Percentiles rank a stretch among this genome's conserved stretches.
phyloP scores from a whole-genome alignment of 2,888 invertebrate genomes.

The Schizotus pectinicornis region DNA sequence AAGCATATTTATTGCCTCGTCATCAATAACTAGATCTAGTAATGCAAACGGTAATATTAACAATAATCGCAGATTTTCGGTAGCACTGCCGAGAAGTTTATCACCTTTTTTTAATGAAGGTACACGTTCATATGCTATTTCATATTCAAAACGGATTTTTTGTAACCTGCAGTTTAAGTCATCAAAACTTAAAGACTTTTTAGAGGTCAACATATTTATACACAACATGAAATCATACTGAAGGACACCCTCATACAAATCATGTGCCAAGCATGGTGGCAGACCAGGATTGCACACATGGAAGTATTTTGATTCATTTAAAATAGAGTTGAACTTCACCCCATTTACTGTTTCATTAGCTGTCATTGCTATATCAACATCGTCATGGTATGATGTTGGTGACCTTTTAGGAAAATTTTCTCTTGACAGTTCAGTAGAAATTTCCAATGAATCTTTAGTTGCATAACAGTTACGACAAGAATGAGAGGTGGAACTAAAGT shows the following conservation, averaged over 20 bases:
- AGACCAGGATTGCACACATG: slow-evolving; percentile 33
- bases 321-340: slow-evolving; percentile 25
- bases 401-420: not conserved
- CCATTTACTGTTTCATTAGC: slow-evolving; percentile 12
- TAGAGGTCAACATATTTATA: slow-evolving; percentile 26
- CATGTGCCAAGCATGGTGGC: slow-evolving; percentile 34
- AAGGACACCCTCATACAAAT: slow-evolving; percentile 34
- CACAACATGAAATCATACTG: slow-evolving; percentile 32
- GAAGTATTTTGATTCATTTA: slow-evolving; percentile 31
- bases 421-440: too few species aligned
- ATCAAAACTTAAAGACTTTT: slow-evolving; percentile 15
- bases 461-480: too few species aligned
- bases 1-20: too few species aligned
- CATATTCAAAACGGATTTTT: not conserved
- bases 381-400: not conserved
- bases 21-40: too few species aligned
- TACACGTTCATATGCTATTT: not conserved
- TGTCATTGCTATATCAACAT: not conserved
- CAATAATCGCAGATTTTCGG: not conserved
- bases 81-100: not conserved
- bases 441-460: too few species aligned
- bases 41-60: not conserved
- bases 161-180: slow-evolving; percentile 15
- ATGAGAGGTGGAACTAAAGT: slow-evolving; percentile 26
- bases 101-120: not conserved